Percentiles rank a stretch among this genome's conserved stretches.
Conservation (phyloP, 2,113 vertebrate species). For the Percopsis transmontana region DNA sequence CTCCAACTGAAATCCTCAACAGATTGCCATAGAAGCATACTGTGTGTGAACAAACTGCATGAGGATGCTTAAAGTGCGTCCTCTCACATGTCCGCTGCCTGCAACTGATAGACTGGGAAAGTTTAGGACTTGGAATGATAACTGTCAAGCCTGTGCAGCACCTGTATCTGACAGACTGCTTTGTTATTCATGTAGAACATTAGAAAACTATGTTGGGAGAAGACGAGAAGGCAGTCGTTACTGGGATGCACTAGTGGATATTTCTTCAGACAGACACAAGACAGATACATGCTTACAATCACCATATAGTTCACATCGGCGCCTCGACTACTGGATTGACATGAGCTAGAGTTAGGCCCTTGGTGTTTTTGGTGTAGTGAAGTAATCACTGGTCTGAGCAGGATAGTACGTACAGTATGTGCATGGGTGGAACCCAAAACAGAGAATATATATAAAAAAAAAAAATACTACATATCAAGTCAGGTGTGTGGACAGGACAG, state of each 20-base stretch:
- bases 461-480: conserved; percentile 11
- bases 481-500: conserved; percentile 30
- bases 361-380: conserved; percentile 12
- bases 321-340: conserved; percentile 17
- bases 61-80: conserved; percentile 13
- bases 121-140: conserved; percentile 9
- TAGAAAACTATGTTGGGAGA: conserved; percentile 10
- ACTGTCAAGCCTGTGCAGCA: background rate
- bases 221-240: conserved; percentile 35
- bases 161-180: conserved; percentile 14
- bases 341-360: background rate
- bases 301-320: conserved; percentile 29
- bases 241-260: conserved; percentile 11
- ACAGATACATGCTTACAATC: conserved; percentile 14
- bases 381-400: conserved; percentile 17
- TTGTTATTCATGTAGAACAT: conserved; percentile 20
- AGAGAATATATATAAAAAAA: conserved; percentile 5
- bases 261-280: conserved; percentile 11
- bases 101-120: conserved; percentile 20
- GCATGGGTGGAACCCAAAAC: conserved; percentile 16
- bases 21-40: background rate
- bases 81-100: conserved; percentile 15
- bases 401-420: background rate
- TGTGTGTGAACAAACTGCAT: conserved; percentile 2
- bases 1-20: conserved; percentile 4